These are phyloP conservation scores for Chaetophractus vellerosus DNA, from an alignment of 2,797 vertebrate genomes.

Conservation along the genomic window DNA sequence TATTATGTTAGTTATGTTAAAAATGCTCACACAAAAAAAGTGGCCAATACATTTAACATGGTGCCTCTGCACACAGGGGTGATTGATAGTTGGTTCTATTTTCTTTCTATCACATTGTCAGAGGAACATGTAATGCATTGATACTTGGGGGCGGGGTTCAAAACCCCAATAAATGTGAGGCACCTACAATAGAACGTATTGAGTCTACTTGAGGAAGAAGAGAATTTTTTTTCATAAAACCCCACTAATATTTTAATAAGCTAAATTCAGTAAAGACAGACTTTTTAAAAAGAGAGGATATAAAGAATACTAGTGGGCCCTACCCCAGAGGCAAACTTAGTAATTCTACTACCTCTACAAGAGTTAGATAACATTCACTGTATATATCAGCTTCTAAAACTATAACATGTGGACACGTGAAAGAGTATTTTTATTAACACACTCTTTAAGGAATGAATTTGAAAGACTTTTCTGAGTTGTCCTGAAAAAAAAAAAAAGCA, in stretches of 20 bases:
- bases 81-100: neutral
- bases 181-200: slow-evolving; percentile 41
- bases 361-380: neutral
- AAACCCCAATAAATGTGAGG: slow-evolving; percentile 36
- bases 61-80: neutral
- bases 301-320: slow-evolving; percentile 35
- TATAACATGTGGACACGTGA: neutral
- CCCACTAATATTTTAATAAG: slow-evolving; percentile 63
- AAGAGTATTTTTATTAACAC: slow-evolving; percentile 76
- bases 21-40: neutral
- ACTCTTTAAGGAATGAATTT: slow-evolving; percentile 78
- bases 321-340: neutral
- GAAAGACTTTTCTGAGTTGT: slow-evolving; percentile 83
- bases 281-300: slow-evolving; percentile 43
- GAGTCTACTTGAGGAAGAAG: slow-evolving; percentile 30
- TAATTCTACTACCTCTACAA: neutral
- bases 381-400: slow-evolving; percentile 24
- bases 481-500: slow-evolving; percentile 73
- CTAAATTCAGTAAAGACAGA: slow-evolving; percentile 1
- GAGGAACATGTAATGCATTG: neutral
- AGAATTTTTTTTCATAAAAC: neutral
- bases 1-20: neutral
- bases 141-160: neutral
- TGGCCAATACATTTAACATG: neutral
- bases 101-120: neutral